These are phyloP conservation scores for Ferdinandea cuprea DNA, from an alignment of 2,888 invertebrate species.

Conservation along the genomic window DNA sequence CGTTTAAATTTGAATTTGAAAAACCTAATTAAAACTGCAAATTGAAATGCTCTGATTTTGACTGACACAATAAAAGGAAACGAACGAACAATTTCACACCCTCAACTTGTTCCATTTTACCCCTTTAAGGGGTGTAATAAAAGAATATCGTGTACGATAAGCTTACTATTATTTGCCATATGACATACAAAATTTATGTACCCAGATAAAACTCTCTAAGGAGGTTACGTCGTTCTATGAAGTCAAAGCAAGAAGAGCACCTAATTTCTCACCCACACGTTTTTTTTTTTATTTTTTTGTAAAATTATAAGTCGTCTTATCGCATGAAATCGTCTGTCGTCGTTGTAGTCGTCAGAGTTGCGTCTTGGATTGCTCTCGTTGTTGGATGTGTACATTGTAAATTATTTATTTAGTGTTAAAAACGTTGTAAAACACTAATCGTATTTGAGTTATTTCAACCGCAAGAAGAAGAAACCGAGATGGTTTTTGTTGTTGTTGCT, in stretches of 20 bases:
- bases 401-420: slow-evolving; percentile 75
- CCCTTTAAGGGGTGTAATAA: slow-evolving; percentile 61
- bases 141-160: slow-evolving; percentile 70
- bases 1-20: slow-evolving; percentile 15
- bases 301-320: slow-evolving; percentile 46
- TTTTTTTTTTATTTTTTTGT: slow-evolving; percentile 41
- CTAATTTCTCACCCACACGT: slow-evolving; percentile 59
- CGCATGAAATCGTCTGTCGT: slow-evolving; percentile 50
- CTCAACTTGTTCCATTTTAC: slow-evolving; percentile 64
- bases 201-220: slow-evolving; percentile 72
- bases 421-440: slow-evolving; percentile 74
- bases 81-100: slow-evolving; percentile 69
- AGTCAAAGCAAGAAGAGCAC: slow-evolving; percentile 52
- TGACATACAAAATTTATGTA: slow-evolving; percentile 77
- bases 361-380: slow-evolving; percentile 51
- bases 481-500: slow-evolving; percentile 4
- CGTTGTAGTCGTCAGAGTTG: slow-evolving; percentile 13
- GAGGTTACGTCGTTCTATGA: slow-evolving; percentile 60
- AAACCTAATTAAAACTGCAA: slow-evolving; percentile 19
- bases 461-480: slow-evolving; percentile 31
- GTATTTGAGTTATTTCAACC: slow-evolving; percentile 66
- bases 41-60: slow-evolving; percentile 39
- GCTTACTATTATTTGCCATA: slow-evolving; percentile 76
- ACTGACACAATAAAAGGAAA: slow-evolving; percentile 78
- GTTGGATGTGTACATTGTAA: slow-evolving; percentile 64